Base-by-base conservation (phyloP, 2,888 invertebrate genomes). In the Hecatera dysodea region DNA sequence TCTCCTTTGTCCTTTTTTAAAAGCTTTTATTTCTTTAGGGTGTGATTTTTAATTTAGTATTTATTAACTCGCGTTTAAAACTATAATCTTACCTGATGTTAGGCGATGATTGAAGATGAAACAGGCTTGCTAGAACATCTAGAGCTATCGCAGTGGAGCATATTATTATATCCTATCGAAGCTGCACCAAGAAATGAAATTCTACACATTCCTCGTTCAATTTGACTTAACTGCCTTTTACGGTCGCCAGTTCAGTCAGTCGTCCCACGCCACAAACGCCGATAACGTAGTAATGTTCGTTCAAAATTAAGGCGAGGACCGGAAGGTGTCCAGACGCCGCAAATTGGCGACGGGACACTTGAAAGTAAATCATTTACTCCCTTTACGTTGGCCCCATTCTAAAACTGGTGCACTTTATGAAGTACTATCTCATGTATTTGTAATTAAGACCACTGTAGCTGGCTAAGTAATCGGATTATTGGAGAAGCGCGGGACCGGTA, bases 341-440 rank as follows among this genome's bases (percentile, higher is more conserved):
- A 48, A 66, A 67, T 48, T 48, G 36, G 22, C 36, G 17, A 19
- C n/a, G 9, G 11, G 22, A 27, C 48, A 22, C n/a, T 46, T n/a
- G 9, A 67, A 67, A 19, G 29, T 22, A 67, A 15, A 67, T 22
- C n/a, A 67, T 68, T 66, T 17, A 67, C 44, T 48, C 12, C n/a
- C 5, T 36, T n/a, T 33, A 33, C 9, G n/a, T 17, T 9, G 19
- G 24, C 24, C 24, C 17, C 67, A 24, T 15, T 19, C 36, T n/a
- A 15, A 55, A 61, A 15, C 19, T 63, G n/a, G n/a, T 46, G 24
- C 24, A 17, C 33, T 11, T 7, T 22, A 42, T 22, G 44, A 44
- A 9, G 24, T 19, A 15, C 1, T 33, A 65, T 19, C 24, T n/a
- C 36, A 46, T 46, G 17, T 8, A 24, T n/a, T 36, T n/a, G 7